phyloP scores from a whole-genome alignment of 2,113 vertebrate genomes.

The Grallaria varia region DNA sequence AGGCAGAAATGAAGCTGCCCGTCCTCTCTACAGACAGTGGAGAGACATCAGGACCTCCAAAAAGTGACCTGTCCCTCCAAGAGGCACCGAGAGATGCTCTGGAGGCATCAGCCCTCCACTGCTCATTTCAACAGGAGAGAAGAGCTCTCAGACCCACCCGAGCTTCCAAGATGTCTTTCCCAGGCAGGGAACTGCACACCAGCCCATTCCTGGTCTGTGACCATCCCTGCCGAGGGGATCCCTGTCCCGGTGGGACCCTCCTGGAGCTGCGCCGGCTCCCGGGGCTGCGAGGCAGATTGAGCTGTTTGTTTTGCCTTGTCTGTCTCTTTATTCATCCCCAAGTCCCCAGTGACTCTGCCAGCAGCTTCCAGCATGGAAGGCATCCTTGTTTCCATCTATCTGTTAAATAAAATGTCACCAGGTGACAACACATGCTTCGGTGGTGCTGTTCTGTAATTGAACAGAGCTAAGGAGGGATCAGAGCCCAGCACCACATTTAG shows the following conservation, averaged over 20 bases:
- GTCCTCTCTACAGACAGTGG: neutral
- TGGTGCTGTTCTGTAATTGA: neutral
- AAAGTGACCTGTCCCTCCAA: rapidly evolving
- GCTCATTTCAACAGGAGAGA: neutral
- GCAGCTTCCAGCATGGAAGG: conserved; percentile 38
- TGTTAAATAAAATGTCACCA: conserved; percentile 60
- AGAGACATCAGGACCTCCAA: neutral
- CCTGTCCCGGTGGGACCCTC: neutral
- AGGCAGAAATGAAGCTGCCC: neutral
- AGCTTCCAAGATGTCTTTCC: neutral
- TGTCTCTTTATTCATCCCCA: conserved; percentile 59
- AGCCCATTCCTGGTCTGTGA: rapidly evolving
- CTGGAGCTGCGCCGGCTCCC: rapidly evolving
- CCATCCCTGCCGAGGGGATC: rapidly evolving
- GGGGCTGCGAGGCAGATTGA: conserved; percentile 20
- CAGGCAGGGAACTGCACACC: neutral
- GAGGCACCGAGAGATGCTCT: neutral
- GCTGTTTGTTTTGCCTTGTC: conserved; percentile 64
- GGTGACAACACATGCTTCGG: conserved; percentile 23
- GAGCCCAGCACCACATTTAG: neutral
- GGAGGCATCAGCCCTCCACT: neutral
- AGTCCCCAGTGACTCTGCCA: conserved; percentile 46
- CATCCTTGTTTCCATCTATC: conserved; percentile 48
- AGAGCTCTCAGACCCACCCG: no score
- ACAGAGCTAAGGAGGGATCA: neutral